Conservation (phyloP, 1,140 invertebrate species). For the Musca domestica region DNA sequence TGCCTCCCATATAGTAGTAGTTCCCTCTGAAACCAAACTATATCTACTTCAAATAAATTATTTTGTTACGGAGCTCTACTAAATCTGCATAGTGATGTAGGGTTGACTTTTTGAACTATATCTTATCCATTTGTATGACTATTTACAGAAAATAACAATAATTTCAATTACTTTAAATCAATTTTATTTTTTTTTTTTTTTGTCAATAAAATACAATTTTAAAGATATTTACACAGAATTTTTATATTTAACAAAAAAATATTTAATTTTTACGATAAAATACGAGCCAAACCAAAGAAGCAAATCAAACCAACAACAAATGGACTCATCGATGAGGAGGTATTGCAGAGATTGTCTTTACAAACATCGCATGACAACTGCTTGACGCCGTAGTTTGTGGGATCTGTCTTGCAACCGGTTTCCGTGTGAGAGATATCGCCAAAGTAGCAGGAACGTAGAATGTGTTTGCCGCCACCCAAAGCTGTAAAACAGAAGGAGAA, state of each 20-base stretch:
- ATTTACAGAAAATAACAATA: not conserved
- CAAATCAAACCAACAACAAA: conserved; percentile 38
- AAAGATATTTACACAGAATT: not conserved
- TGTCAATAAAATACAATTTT: too few relatives aligned
- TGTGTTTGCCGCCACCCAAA: conserved; percentile 30
- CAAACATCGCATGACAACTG: conserved; percentile 46
- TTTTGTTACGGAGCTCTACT: too few relatives aligned
- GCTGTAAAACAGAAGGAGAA: conserved; percentile 28
- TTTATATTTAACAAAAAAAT: not conserved
- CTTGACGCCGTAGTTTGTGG: conserved; percentile 33
- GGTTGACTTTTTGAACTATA: too few relatives aligned
- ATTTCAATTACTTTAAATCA: not conserved
- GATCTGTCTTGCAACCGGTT: conserved; percentile 38
- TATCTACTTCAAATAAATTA: too few relatives aligned
- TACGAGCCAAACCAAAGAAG: conserved; percentile 42
- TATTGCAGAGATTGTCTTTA: conserved; percentile 44
- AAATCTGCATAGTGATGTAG: too few relatives aligned
- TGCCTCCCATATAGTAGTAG: too few relatives aligned
- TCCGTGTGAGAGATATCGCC: conserved; percentile 37
- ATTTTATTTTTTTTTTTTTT: too few relatives aligned
- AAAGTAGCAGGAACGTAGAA: conserved; percentile 43
- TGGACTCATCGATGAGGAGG: conserved; percentile 36
- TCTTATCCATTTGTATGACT: not conserved
- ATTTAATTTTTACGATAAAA: conserved; percentile 34
- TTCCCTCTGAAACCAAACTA: too few relatives aligned